Evolutionary conservation across 1,140 invertebrate species (phyloP).

Genomic region (Diprion similis): DNA sequence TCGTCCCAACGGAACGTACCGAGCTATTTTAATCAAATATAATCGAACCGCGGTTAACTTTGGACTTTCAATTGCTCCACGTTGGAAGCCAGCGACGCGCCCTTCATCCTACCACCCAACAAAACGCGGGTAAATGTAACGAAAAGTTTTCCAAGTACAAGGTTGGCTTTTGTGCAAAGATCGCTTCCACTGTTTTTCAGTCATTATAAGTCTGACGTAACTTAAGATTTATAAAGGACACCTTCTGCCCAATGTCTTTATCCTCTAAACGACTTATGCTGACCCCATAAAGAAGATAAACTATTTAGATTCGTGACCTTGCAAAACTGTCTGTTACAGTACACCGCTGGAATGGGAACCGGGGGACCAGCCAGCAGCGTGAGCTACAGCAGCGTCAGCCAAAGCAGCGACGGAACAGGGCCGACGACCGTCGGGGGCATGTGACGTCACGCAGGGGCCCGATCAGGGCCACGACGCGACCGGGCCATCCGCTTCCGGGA

Average conservation of each 20-base stretch:
- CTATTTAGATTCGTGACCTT: not conserved
- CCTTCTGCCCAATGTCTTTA: not conserved
- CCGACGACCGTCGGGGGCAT: slow-evolving; percentile 43
- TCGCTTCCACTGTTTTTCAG: not conserved
- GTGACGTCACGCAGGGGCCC: slow-evolving; percentile 55
- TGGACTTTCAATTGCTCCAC: no score
- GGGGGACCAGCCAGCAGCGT: slow-evolving; percentile 51
- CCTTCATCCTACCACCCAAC: no score
- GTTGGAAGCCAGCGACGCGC: no score
- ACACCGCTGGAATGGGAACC: slow-evolving; percentile 45
- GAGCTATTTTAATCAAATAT: not conserved
- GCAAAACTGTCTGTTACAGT: slow-evolving; percentile 47
- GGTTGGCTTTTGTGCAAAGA: no score
- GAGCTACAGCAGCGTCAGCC: slow-evolving; percentile 56
- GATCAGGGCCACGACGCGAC: slow-evolving; percentile 49
- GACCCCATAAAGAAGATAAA: not conserved
- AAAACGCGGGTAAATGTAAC: no score
- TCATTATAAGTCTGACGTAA: not conserved
- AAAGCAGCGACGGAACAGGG: slow-evolving; percentile 48
- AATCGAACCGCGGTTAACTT: not conserved
- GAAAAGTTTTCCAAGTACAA: no score
- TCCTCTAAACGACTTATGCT: not conserved
- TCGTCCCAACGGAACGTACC: not conserved
- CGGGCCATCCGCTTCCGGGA: slow-evolving; percentile 56
- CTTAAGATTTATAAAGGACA: not conserved